phyloP scores from a whole-genome alignment of 92 coral and sea anemone genomes.

The Epizoanthus ramosus region DNA sequence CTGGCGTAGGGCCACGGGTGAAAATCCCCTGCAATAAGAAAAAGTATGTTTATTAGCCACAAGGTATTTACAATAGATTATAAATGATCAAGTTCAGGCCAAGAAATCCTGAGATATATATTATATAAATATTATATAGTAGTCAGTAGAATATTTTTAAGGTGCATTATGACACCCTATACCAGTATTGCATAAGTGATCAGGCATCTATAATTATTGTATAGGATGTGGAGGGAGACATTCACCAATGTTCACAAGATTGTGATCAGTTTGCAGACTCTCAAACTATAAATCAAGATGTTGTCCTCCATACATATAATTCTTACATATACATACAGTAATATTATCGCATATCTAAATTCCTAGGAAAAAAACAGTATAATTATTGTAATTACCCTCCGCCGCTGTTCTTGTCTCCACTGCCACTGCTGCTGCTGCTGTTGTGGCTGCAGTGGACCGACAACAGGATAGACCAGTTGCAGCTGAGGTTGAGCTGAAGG shows the following conservation, averaged over 20 bases:
- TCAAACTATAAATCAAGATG: background rate
- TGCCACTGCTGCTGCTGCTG: constrained; percentile 61
- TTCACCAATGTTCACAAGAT: too few relatives aligned
- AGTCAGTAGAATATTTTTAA: too few relatives aligned
- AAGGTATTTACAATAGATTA: too few relatives aligned
- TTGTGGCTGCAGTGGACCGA: constrained; percentile 43
- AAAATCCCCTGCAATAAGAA: constrained; percentile 71
- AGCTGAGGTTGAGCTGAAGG: constrained; percentile 67
- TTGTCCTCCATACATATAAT: too few relatives aligned
- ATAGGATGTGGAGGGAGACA: too few relatives aligned
- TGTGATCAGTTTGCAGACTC: too few relatives aligned
- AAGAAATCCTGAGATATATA: background rate
- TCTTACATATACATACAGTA: too few relatives aligned
- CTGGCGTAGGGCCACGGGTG: constrained; percentile 77
- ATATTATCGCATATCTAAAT: background rate
- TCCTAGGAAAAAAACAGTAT: background rate
- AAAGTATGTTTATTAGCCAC: background rate
- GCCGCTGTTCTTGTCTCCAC: constrained; percentile 86
- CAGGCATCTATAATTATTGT: too few relatives aligned
- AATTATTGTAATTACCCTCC: constrained; percentile 66
- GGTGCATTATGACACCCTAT: too few relatives aligned
- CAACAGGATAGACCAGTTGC: constrained; percentile 80
- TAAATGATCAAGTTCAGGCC: constrained; percentile 3
- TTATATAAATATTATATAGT: too few relatives aligned
- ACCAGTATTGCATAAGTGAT: too few relatives aligned